phyloP scores from a whole-genome alignment of 2,888 invertebrate genomes.

The Heliconius aoede region DNA sequence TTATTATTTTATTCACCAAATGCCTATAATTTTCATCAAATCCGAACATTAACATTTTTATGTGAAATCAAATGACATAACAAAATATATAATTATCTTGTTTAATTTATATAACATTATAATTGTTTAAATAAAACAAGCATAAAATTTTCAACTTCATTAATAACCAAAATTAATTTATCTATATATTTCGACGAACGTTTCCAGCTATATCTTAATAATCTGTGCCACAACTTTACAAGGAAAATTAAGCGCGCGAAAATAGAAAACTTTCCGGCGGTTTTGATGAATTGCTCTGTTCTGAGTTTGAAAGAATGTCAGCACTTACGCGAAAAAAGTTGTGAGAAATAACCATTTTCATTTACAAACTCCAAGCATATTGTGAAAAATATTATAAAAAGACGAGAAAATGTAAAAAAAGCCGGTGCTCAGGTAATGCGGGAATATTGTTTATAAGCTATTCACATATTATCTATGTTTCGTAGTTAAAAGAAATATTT shows the following conservation, averaged over 20 bases:
- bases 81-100: too few relatives aligned
- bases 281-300: conserved; percentile 75
- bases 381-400: conserved; percentile 40
- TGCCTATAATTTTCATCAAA: too few relatives aligned
- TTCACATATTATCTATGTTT: not conserved
- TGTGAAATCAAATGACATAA: too few relatives aligned
- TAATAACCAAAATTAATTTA: not conserved
- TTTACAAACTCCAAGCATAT: conserved; percentile 41
- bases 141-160: not conserved
- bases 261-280: conserved; percentile 59
- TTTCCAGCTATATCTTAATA: conserved; percentile 36
- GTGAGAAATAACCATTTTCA: conserved; percentile 42
- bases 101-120: too few relatives aligned
- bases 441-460: not conserved
- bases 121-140: not conserved
- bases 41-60: too few relatives aligned
- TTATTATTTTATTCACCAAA: too few relatives aligned
- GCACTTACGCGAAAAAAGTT: conserved; percentile 44
- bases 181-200: conserved; percentile 5
- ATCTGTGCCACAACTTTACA: conserved; percentile 51
- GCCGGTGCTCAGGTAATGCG: not conserved
- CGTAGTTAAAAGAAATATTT: not conserved
- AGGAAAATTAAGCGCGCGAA: conserved; percentile 66
- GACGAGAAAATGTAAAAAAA: conserved; percentile 1
- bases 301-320: conserved; percentile 58